These are phyloP conservation scores for Ophonus ardosiacus DNA, from an alignment of 2,888 invertebrate species.

Conservation along the genomic window DNA sequence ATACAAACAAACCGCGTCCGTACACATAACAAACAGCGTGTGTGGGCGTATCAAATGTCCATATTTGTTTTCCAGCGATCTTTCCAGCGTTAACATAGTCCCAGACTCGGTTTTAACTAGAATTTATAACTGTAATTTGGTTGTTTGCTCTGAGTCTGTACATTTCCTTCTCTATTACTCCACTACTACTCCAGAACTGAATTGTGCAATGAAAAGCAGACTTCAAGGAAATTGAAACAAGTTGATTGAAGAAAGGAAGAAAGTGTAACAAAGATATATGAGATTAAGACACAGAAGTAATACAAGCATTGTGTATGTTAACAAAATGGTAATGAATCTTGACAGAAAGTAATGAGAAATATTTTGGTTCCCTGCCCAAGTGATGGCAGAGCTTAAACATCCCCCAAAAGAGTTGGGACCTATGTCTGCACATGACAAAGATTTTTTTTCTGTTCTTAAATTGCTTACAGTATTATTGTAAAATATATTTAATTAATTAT, in stretches of 20 bases:
- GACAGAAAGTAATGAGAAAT: neutral
- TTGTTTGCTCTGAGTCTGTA: slow-evolving; percentile 7
- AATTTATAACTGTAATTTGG: slow-evolving; percentile 22
- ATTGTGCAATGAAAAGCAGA: neutral
- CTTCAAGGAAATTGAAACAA: neutral
- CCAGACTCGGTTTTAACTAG: neutral
- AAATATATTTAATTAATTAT: too few relatives aligned
- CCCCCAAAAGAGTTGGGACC: too few relatives aligned
- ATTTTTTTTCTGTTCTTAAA: too few relatives aligned
- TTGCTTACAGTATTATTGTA: too few relatives aligned
- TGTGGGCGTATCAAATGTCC: slow-evolving; percentile 28
- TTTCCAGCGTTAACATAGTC: neutral
- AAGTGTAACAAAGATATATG: neutral
- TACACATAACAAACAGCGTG: slow-evolving; percentile 16
- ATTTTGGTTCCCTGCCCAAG: too few relatives aligned
- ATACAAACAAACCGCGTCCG: slow-evolving; percentile 1
- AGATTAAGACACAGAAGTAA: neutral
- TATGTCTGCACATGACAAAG: too few relatives aligned
- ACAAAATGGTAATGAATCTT: neutral
- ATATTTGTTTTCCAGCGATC: slow-evolving; percentile 30
- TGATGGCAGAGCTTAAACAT: too few relatives aligned
- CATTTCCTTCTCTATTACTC: neutral
- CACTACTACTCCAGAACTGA: neutral
- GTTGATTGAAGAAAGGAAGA: neutral
- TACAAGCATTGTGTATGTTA: neutral